Evolutionary conservation across 2,888 invertebrate genomes (phyloP).

Genomic region (Brachyptera risi): DNA sequence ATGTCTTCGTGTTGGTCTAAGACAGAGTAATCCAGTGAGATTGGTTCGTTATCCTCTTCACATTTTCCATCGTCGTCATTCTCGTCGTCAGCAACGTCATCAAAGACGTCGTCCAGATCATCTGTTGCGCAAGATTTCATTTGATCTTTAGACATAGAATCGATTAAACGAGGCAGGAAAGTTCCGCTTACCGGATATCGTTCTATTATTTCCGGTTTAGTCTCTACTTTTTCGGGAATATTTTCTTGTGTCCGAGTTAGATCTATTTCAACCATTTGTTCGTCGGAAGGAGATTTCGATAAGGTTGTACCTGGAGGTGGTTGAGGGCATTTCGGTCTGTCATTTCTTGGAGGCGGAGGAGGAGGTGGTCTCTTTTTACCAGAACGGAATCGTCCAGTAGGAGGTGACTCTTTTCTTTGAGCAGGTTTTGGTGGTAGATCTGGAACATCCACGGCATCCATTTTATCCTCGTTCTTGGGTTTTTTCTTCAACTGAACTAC

Average conservation of each 20-base stretch:
- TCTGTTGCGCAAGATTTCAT: not conserved
- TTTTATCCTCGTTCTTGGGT: too few species aligned
- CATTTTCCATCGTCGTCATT: too few species aligned
- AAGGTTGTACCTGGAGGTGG: too few species aligned
- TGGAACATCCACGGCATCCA: too few species aligned
- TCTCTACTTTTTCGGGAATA: conserved; percentile 21
- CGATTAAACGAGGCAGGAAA: conserved; percentile 62
- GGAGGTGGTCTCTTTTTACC: conserved; percentile 44
- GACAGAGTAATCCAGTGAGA: conserved; percentile 12
- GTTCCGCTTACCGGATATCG: not conserved
- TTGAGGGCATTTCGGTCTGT: conserved; percentile 35
- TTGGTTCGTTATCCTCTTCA: conserved; percentile 11
- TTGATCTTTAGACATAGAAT: conserved; percentile 60
- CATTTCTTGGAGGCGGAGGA: conserved; percentile 43
- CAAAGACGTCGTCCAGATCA: not conserved
- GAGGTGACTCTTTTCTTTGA: conserved; percentile 41
- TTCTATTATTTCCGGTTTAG: conserved; percentile 31
- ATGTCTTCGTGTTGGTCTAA: conserved; percentile 14
- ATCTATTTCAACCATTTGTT: not conserved
- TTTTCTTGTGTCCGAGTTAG: not conserved
- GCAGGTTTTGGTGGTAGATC: conserved; percentile 44
- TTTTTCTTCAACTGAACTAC: too few species aligned
- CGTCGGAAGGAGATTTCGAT: not conserved
- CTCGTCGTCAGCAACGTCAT: conserved; percentile 10
- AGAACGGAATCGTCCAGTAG: conserved; percentile 32